These are phyloP conservation scores for Lasioglossum calceatum DNA, from an alignment of 2,888 invertebrate genomes.

Conservation along the genomic window DNA sequence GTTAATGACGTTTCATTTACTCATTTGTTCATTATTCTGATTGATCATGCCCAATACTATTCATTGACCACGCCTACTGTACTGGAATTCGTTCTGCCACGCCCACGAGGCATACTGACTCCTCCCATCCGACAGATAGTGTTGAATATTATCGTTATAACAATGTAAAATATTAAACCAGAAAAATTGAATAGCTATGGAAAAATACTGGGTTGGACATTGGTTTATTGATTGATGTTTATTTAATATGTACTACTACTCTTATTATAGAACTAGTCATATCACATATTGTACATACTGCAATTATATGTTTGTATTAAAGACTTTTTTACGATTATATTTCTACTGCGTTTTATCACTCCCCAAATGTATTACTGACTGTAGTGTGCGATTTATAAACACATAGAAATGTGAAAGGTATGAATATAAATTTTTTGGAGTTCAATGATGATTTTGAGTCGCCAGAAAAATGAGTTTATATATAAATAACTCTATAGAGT, in stretches of 20 bases:
- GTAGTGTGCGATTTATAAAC: not conserved
- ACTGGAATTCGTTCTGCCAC: not conserved
- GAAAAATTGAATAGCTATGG: not conserved
- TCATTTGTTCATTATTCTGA: not conserved
- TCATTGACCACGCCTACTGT: not conserved
- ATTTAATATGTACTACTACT: not conserved
- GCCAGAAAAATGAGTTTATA: not conserved
- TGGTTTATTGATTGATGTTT: not conserved
- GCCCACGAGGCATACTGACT: not conserved
- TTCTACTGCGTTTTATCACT: not conserved
- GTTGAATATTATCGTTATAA: not conserved
- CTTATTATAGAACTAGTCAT: slow-evolving; percentile 56
- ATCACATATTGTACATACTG: slow-evolving; percentile 41
- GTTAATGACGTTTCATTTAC: not conserved
- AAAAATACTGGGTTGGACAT: not conserved
- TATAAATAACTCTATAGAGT: not conserved
- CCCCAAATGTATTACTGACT: not conserved
- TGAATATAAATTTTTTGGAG: not conserved
- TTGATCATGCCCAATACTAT: not conserved
- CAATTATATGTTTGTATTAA: slow-evolving; percentile 51
- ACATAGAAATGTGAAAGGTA: not conserved
- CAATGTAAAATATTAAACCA: not conserved
- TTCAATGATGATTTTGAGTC: not conserved
- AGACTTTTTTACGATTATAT: slow-evolving; percentile 28
- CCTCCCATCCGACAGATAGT: not conserved